A percentile compares a stretch with the other conserved stretches of the same genome.
These are phyloP conservation scores for Argyrosomus regius DNA, from an alignment of 2,797 vertebrate genomes.

Conservation along the genomic window DNA sequence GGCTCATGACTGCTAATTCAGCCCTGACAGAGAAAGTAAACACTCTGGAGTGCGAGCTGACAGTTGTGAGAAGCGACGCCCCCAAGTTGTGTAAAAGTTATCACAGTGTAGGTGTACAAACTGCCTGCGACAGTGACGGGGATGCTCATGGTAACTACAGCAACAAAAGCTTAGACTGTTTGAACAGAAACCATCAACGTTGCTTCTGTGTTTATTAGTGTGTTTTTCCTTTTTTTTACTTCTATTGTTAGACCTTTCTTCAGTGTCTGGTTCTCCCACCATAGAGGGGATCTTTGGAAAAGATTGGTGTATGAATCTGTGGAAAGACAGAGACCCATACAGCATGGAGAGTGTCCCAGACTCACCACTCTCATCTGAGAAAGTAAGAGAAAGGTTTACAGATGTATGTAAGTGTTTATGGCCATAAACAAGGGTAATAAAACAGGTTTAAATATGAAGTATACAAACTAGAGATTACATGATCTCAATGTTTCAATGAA, in stretches of 20 bases:
- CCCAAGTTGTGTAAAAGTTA: slow-evolving; percentile 52
- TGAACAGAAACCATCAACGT: neutral
- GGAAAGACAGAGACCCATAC: slow-evolving; percentile 74
- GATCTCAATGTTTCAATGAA: neutral
- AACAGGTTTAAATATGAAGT: neutral
- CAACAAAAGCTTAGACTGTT: neutral
- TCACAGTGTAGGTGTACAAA: slow-evolving; percentile 75
- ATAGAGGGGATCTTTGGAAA: slow-evolving; percentile 83
- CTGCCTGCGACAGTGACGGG: slow-evolving; percentile 42
- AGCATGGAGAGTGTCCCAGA: slow-evolving; percentile 37
- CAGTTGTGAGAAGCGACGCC: slow-evolving; percentile 42
- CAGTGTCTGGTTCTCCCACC: slow-evolving; percentile 64
- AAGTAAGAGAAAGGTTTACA: slow-evolving; percentile 59
- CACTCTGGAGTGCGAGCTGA: slow-evolving; percentile 73
- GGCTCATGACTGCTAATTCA: slow-evolving; percentile 71
- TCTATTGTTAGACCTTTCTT: slow-evolving; percentile 4
- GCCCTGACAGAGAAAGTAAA: slow-evolving; percentile 72
- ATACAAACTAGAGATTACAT: neutral
- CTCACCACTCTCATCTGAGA: slow-evolving; percentile 39
- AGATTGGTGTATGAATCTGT: slow-evolving; percentile 83
- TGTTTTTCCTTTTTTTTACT: neutral
- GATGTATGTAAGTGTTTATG: neutral
- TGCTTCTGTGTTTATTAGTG: slow-evolving; percentile 1
- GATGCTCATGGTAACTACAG: slow-evolving; percentile 45
- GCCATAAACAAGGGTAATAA: neutral